Conservation (phyloP, 2,797 vertebrate species). For the Peromyscus nudipes region DNA sequence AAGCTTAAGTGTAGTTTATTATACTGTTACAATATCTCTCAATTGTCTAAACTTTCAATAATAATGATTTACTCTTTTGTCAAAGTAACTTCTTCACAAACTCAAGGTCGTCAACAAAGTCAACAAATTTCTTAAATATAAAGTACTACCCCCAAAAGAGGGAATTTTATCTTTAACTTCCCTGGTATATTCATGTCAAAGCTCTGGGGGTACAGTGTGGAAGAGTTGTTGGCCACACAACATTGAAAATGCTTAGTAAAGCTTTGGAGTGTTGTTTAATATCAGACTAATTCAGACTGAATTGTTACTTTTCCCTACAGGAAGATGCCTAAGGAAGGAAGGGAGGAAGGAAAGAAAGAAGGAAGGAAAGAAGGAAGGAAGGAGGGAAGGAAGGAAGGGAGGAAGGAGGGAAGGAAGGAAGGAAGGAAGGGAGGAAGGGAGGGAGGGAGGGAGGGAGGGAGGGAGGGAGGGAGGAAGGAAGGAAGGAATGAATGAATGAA, state of each 20-base stretch:
- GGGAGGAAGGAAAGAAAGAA: too few species aligned
- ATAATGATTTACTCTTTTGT: conserved; percentile 10
- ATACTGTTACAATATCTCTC: not conserved
- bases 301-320: not conserved
- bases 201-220: not conserved
- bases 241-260: not conserved
- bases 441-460: not conserved
- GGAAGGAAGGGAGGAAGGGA: not conserved
- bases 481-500: not conserved
- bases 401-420: not conserved
- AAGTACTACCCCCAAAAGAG: not conserved
- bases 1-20: not conserved
- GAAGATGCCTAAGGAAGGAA: not conserved
- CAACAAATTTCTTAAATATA: conserved; percentile 8
- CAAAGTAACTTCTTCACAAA: conserved; percentile 11
- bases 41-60: not conserved
- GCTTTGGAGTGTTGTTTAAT: not conserved
- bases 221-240: not conserved
- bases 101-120: not conserved
- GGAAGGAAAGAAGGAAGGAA: too few species aligned
- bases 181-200: not conserved
- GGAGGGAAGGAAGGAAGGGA: not conserved
- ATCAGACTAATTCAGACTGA: not conserved
- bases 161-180: not conserved
- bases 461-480: too few species aligned